These are phyloP conservation scores for Argentina silus DNA, from an alignment of 2,797 vertebrate genomes.

Conservation along the genomic window DNA sequence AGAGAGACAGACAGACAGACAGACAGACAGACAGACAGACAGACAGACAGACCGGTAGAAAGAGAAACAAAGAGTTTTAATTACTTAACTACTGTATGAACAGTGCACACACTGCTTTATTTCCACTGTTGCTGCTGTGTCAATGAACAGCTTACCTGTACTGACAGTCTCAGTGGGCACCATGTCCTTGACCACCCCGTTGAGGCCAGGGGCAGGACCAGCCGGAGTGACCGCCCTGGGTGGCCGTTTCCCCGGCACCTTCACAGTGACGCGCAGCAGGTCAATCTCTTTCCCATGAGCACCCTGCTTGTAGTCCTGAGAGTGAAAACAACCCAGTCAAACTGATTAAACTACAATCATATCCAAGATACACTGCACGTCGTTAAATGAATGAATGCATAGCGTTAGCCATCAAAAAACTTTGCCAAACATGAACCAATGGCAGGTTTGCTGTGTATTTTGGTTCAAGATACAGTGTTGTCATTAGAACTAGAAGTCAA, in stretches of 20 bases:
- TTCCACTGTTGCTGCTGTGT: too few relatives aligned
- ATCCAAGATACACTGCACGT: too few relatives aligned
- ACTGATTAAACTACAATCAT: too few relatives aligned
- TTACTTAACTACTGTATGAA: neutral
- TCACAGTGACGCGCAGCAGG: slow-evolving; percentile 92
- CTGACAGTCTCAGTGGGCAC: slow-evolving; percentile 69
- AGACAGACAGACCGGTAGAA: neutral
- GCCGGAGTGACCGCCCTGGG: slow-evolving; percentile 89
- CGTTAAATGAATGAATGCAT: too few relatives aligned
- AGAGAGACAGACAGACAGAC: neutral
- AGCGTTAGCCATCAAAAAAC: too few relatives aligned
- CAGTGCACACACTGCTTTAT: neutral
- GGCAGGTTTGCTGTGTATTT: neutral
- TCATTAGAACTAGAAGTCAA: neutral
- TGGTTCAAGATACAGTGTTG: neutral
- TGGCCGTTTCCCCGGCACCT: slow-evolving; percentile 94
- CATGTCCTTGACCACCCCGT: slow-evolving; percentile 87
- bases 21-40: slow-evolving; percentile 4
- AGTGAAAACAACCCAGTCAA: neutral
- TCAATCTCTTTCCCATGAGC: slow-evolving; percentile 94
- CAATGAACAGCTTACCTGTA: slow-evolving; percentile 60
- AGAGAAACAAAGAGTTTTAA: neutral
- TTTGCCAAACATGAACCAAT: too few relatives aligned
- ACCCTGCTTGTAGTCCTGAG: slow-evolving; percentile 91
- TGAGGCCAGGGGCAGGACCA: slow-evolving; percentile 82